phyloP scores from a whole-genome alignment of 2,888 invertebrate genomes.

The Mimas tiliae region DNA sequence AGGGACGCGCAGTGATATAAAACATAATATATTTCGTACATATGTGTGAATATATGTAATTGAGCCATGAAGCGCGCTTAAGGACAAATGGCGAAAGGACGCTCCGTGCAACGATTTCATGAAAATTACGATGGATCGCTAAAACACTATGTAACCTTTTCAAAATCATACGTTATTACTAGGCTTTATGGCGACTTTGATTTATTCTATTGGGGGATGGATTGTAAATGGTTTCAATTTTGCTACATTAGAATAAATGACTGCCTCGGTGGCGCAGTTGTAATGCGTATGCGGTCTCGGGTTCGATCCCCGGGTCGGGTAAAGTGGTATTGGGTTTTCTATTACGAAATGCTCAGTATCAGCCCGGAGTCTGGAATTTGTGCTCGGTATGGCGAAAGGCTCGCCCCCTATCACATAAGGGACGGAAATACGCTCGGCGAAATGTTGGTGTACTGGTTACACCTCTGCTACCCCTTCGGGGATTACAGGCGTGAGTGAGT shows the following conservation, averaged over 20 bases:
- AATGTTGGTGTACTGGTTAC: too few species aligned
- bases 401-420: too few species aligned
- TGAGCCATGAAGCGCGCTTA: background rate
- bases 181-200: constrained; percentile 21
- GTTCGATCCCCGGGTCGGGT: too few species aligned
- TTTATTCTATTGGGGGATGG: constrained; percentile 8
- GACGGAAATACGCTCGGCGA: too few species aligned
- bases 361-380: too few species aligned
- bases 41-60: constrained; percentile 9
- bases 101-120: constrained; percentile 14
- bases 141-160: constrained; percentile 21
- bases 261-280: too few species aligned
- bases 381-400: too few species aligned
- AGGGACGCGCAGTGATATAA: background rate
- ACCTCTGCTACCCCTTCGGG: too few species aligned
- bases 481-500: too few species aligned
- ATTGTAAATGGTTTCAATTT: constrained; percentile 4
- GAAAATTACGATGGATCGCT: constrained; percentile 16
- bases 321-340: too few species aligned
- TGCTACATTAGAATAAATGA: constrained; percentile 1
- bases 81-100: constrained; percentile 18
- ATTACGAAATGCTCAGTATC: too few species aligned
- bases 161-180: constrained; percentile 21
- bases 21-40: background rate
- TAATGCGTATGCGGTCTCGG: too few species aligned